Evolutionary conservation across 2,113 vertebrate genomes (phyloP).

Genomic region (Danio rerio): GRCz12tu NC_133180.1:77549501-77550000

Average conservation of each 20-base stretch:
- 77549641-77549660: slow-evolving; percentile 68
- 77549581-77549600: slow-evolving; percentile 63
- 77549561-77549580: slow-evolving; percentile 2
- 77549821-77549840: too few species aligned
- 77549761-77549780: slow-evolving; percentile 53
- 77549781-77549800: slow-evolving; percentile 25
- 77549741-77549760: slow-evolving; percentile 64
- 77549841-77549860: too few species aligned
- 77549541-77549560: slow-evolving; percentile 54
- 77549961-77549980: too few species aligned
- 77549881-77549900: too few species aligned
- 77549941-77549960: too few species aligned
- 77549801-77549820: too few species aligned
- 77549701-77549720: too few species aligned
- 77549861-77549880: too few species aligned
- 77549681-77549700: too few species aligned
- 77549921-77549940: too few species aligned
- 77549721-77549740: slow-evolving; percentile 72
- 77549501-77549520: slow-evolving; percentile 61
- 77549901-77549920: too few species aligned
- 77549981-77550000: too few species aligned
- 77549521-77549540: slow-evolving; percentile 61
- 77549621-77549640: slow-evolving; percentile 67
- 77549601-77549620: slow-evolving; percentile 72
- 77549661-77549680: slow-evolving; percentile 60